Conservation (phyloP, 2,888 invertebrate genomes). For the Papilio gigon region DNA sequence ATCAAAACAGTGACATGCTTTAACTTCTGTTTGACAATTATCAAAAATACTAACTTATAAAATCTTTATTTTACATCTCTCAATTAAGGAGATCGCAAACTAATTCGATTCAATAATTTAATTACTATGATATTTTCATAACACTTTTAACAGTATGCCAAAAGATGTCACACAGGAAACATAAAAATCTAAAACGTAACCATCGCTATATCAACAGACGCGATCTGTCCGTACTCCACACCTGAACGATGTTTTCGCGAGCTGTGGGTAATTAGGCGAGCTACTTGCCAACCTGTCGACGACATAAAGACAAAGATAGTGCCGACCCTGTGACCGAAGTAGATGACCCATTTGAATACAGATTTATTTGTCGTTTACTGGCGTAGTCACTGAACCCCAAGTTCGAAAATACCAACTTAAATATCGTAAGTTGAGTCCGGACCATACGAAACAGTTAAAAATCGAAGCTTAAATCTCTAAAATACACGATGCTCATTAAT, state of each 20-base stretch:
- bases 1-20: background rate
- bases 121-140: slow-evolving; percentile 27
- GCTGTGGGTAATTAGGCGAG: slow-evolving; percentile 23
- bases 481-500: background rate
- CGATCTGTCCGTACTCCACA: slow-evolving; percentile 29
- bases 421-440: background rate
- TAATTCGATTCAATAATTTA: background rate
- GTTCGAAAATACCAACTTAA: background rate
- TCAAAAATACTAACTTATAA: no score
- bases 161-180: slow-evolving; percentile 29
- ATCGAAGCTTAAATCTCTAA: background rate
- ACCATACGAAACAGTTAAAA: background rate
- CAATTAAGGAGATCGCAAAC: background rate
- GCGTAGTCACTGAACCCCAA: slow-evolving; percentile 14
- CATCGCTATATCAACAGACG: slow-evolving; percentile 24
- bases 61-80: background rate
- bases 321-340: slow-evolving; percentile 32
- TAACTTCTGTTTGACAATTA: background rate
- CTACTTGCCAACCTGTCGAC: slow-evolving; percentile 24
- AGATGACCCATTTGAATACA: slow-evolving; percentile 27
- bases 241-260: slow-evolving; percentile 30
- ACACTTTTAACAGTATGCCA: slow-evolving; percentile 7
- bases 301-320: slow-evolving; percentile 26
- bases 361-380: slow-evolving; percentile 12
- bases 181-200: slow-evolving; percentile 28